Evolutionary conservation across 1,140 invertebrate species (phyloP).

Genomic region (Drosophila prosaltans): DNA sequence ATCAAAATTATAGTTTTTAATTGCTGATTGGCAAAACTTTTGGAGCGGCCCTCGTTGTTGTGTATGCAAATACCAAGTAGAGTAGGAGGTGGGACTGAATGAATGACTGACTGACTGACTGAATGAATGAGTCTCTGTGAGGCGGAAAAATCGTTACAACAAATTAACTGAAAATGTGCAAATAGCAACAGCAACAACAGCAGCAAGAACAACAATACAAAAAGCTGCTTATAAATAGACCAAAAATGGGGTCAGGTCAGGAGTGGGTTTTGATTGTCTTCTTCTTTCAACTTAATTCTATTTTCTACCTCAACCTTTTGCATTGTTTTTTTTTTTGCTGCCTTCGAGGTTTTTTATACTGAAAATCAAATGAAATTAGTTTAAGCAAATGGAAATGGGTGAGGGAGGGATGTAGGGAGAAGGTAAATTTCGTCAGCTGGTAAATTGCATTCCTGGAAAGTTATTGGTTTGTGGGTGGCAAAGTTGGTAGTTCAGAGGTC

Average conservation of each 20-base stretch:
- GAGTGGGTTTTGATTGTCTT: slow-evolving; percentile 46
- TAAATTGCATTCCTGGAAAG: slow-evolving; percentile 40
- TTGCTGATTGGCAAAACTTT: slow-evolving; percentile 22
- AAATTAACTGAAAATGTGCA: slow-evolving; percentile 71
- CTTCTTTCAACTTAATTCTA: slow-evolving; percentile 12
- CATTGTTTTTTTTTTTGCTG: too few species aligned
- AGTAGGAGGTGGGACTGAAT: slow-evolving; percentile 38
- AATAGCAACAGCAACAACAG: slow-evolving; percentile 23
- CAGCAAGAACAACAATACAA: background rate
- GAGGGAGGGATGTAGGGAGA: too few species aligned
- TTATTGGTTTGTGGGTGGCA: background rate
- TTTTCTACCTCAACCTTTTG: slow-evolving; percentile 1
- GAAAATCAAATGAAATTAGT: slow-evolving; percentile 57
- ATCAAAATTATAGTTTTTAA: too few species aligned
- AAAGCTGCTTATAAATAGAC: slow-evolving; percentile 65
- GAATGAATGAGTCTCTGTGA: slow-evolving; percentile 36
- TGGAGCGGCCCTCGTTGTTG: slow-evolving; percentile 2
- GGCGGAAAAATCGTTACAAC: slow-evolving; percentile 75
- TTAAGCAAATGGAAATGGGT: slow-evolving; percentile 42
- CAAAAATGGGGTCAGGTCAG: slow-evolving; percentile 61
- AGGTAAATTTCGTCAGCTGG: background rate
- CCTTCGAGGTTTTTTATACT: too few species aligned
- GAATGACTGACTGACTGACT: slow-evolving; percentile 2
- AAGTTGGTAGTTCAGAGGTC: background rate
- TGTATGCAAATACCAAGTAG: slow-evolving; percentile 43